Conservation (phyloP, 2,797 vertebrate species). For the Mallotus villosus region DNA sequence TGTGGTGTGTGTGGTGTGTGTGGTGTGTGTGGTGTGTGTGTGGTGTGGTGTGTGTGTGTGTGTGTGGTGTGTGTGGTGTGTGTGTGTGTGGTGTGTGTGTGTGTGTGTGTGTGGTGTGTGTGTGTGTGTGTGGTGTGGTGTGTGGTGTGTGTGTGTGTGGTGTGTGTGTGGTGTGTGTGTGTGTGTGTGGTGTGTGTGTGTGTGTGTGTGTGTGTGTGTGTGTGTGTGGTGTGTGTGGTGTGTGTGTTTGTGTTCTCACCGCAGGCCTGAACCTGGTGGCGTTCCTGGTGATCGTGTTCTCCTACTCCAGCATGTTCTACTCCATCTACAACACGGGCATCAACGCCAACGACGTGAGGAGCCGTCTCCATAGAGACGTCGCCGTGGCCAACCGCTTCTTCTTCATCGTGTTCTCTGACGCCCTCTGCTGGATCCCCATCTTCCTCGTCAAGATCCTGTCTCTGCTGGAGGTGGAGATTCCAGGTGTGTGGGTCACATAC, state of each 20-base stretch:
- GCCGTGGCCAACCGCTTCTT: slow-evolving; percentile 80
- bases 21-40: slow-evolving; percentile 1
- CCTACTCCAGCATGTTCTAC: slow-evolving; percentile 80
- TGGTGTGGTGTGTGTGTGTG: neutral
- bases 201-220: slow-evolving; percentile 12
- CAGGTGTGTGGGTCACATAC: slow-evolving; percentile 56
- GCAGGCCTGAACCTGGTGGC: slow-evolving; percentile 80
- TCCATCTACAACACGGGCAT: slow-evolving; percentile 80
- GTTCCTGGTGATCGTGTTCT: slow-evolving; percentile 76
- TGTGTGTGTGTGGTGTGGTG: neutral
- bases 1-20: too few relatives aligned
- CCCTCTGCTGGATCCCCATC: slow-evolving; percentile 89
- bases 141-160: slow-evolving; percentile 20
- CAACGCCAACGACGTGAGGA: slow-evolving; percentile 74
- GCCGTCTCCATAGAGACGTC: slow-evolving; percentile 71
- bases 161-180: slow-evolving; percentile 8
- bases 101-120: slow-evolving; percentile 6
- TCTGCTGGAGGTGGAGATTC: slow-evolving; percentile 78
- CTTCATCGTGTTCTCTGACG: slow-evolving; percentile 87
- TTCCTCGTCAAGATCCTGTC: slow-evolving; percentile 81
- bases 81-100: slow-evolving; percentile 19
- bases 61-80: neutral
- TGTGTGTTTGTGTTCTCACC: slow-evolving; percentile 29
- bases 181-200: neutral
- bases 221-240: slow-evolving; percentile 13